These are phyloP conservation scores for Cheirogaleus major DNA, from an alignment of 2,797 vertebrate genomes.

Conservation along the genomic window DNA sequence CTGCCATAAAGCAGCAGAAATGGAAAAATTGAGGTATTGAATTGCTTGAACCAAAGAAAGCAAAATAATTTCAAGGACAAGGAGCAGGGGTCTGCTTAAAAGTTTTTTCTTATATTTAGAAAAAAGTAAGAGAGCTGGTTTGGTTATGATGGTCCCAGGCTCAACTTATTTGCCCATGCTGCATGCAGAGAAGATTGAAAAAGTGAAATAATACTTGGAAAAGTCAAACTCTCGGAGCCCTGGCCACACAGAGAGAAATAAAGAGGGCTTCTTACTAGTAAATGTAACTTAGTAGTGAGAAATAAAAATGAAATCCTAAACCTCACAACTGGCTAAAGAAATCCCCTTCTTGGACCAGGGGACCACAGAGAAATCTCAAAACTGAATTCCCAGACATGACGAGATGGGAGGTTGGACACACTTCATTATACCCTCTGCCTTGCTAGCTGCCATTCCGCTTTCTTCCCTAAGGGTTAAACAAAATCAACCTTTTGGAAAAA, in stretches of 20 bases:
- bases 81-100: background rate
- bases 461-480: background rate
- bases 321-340: background rate
- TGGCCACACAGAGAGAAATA: background rate
- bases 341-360: background rate
- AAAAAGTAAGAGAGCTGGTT: background rate
- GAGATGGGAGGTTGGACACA: background rate
- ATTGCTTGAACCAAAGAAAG: background rate
- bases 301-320: background rate
- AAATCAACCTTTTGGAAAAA: background rate
- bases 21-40: background rate
- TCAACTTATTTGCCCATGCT: background rate
- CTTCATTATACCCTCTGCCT: background rate
- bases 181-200: background rate
- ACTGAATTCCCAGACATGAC: background rate
- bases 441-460: background rate
- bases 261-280: background rate
- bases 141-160: background rate
- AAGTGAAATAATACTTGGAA: background rate
- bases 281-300: background rate
- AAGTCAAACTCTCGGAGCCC: background rate
- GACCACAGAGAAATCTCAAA: background rate
- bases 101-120: background rate
- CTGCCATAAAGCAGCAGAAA: background rate
- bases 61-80: background rate